These are phyloP conservation scores for Callosobruchus maculatus DNA, from an alignment of 2,888 invertebrate species.

Conservation along the genomic window DNA sequence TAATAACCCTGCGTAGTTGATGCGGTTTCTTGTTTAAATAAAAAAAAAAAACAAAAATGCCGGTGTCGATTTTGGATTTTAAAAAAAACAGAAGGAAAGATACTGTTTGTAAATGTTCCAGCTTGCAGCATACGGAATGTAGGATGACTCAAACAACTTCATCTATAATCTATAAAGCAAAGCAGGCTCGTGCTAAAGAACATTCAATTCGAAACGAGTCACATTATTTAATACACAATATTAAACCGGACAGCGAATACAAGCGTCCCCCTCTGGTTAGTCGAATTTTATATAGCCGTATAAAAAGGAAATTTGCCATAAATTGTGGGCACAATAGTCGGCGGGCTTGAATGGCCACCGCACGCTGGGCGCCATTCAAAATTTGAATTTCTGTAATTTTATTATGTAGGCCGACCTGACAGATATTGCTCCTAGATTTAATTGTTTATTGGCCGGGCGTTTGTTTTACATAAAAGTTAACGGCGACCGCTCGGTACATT, in stretches of 20 bases:
- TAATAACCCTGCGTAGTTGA: too few species aligned
- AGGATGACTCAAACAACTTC: too few species aligned
- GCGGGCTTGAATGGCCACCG: slow-evolving; percentile 4
- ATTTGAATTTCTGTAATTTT: slow-evolving; percentile 37
- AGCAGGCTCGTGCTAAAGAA: background rate
- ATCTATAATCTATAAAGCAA: too few species aligned
- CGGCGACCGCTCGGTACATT: background rate
- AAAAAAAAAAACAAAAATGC: too few species aligned
- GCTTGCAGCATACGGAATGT: too few species aligned
- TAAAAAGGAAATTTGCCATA: slow-evolving; percentile 33
- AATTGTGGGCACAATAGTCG: slow-evolving; percentile 32
- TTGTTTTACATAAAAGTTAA: background rate
- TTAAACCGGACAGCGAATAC: background rate
- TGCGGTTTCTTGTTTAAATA: too few species aligned
- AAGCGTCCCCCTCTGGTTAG: background rate
- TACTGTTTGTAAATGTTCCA: too few species aligned
- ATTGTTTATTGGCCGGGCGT: slow-evolving; percentile 25
- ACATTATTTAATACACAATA: background rate
- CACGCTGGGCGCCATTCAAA: slow-evolving; percentile 32
- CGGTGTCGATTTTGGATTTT: too few species aligned
- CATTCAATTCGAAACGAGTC: background rate
- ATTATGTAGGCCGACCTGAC: slow-evolving; percentile 33
- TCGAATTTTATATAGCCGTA: slow-evolving; percentile 27
- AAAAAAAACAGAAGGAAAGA: too few species aligned
- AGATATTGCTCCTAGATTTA: slow-evolving; percentile 33